A percentile compares a stretch with the other conserved stretches of the same genome.
Evolutionary conservation across 2,113 vertebrate genomes (phyloP).

Genomic region (Beaufortia kweichowensis): DNA sequence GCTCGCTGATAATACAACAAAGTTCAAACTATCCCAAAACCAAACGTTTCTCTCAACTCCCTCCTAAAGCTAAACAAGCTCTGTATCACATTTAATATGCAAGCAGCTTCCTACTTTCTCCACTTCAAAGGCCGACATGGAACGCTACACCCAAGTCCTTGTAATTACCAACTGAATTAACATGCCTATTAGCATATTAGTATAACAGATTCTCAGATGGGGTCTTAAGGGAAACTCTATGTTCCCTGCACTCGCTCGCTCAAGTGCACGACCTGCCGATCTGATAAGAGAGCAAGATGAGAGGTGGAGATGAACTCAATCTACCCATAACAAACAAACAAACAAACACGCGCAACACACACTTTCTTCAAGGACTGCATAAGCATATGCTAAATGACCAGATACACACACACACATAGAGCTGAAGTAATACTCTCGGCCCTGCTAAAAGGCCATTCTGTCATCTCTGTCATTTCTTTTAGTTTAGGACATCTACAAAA

Average conservation of each 20-base stretch:
- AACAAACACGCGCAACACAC: neutral
- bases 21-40: slow-evolving; percentile 2
- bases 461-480: neutral
- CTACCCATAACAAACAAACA: slow-evolving; percentile 21
- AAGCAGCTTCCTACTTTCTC: slow-evolving; percentile 38
- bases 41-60: slow-evolving; percentile 3
- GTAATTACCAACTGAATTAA: slow-evolving; percentile 45
- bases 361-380: slow-evolving; percentile 5
- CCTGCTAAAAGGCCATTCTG: neutral
- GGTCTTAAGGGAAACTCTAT: slow-evolving; percentile 26
- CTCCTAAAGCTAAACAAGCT: slow-evolving; percentile 11
- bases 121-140: slow-evolving; percentile 46
- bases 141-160: slow-evolving; percentile 31
- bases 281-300: slow-evolving; percentile 21
- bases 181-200: slow-evolving; percentile 47
- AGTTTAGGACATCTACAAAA: too few relatives aligned
- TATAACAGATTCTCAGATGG: slow-evolving; percentile 40
- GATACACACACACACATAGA: neutral
- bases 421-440: neutral
- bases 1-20: too few relatives aligned
- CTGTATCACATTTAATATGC: slow-evolving; percentile 33
- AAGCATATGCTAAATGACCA: neutral
- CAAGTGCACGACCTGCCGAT: slow-evolving; percentile 15
- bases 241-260: slow-evolving; percentile 3
- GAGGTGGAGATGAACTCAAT: slow-evolving; percentile 27